Conservation (phyloP, 2,113 vertebrate genomes). For the Plotosus lineatus region DNA sequence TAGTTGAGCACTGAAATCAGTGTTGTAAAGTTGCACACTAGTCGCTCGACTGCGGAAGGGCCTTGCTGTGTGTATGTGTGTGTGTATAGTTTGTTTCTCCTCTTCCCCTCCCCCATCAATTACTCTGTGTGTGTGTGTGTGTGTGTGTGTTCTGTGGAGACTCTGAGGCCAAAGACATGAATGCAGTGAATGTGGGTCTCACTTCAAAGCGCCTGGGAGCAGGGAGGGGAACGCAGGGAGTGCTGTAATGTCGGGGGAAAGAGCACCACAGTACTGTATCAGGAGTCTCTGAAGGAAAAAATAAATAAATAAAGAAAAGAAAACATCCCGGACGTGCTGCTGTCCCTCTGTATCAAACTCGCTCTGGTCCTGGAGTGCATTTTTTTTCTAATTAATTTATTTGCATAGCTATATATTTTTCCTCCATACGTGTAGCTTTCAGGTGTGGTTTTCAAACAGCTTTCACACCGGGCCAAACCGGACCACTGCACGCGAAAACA, state of each 20-base stretch:
- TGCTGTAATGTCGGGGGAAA: slow-evolving; percentile 53
- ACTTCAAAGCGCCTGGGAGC: slow-evolving; percentile 63
- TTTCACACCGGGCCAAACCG: no score
- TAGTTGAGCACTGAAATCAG: slow-evolving; percentile 59
- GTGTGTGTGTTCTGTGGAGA: slow-evolving; percentile 64
- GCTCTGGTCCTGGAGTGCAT: not conserved
- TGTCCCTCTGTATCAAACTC: not conserved
- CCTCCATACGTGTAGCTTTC: not conserved
- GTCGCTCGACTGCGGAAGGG: slow-evolving; percentile 71
- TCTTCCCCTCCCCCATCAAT: slow-evolving; percentile 74
- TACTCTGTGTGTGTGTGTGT: no score
- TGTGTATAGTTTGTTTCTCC: slow-evolving; percentile 71
- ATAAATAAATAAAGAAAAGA: not conserved
- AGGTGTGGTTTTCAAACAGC: no score
- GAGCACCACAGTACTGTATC: slow-evolving; percentile 39
- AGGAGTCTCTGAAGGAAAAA: not conserved
- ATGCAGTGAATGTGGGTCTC: slow-evolving; percentile 70
- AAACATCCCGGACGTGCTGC: not conserved
- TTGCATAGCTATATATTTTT: no score
- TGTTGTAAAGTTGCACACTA: slow-evolving; percentile 79
- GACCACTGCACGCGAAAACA: not conserved
- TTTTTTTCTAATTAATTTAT: no score
- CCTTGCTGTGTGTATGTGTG: slow-evolving; percentile 57
- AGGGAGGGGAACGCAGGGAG: slow-evolving; percentile 55
- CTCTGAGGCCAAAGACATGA: slow-evolving; percentile 73